Conservation (phyloP, 2,797 vertebrate species). For the Pempheris klunzingeri region DNA sequence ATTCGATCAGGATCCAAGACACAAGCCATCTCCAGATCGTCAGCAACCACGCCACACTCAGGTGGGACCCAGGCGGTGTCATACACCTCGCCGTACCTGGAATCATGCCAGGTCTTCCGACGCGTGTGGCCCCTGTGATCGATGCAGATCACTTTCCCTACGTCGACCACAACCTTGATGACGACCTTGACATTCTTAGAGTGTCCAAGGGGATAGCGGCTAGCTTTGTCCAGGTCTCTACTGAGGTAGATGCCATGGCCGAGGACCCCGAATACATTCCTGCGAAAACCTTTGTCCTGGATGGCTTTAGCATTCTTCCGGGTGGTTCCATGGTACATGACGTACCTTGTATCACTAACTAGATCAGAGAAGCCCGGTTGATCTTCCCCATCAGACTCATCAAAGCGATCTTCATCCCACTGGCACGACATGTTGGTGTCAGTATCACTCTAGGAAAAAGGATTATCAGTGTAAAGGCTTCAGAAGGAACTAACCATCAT, state of each 20-base stretch:
- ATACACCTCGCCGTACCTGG: rapidly evolving
- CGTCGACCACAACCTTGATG: constrained; percentile 59
- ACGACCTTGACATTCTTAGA: constrained; percentile 45
- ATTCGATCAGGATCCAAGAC: constrained; percentile 75
- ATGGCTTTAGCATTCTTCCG: constrained; percentile 26
- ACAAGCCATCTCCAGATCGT: constrained; percentile 73
- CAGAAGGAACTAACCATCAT: neutral
- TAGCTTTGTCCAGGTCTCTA: constrained; percentile 78
- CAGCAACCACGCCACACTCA: constrained; percentile 59
- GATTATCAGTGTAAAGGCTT: neutral
- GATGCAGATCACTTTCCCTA: constrained; percentile 78
- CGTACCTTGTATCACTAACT: neutral
- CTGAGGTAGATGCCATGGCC: constrained; percentile 81
- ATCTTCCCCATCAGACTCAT: rapidly evolving
- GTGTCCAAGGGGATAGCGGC: constrained; percentile 51
- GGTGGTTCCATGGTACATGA: constrained; percentile 82
- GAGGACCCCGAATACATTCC: constrained; percentile 72
- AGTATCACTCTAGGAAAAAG: neutral
- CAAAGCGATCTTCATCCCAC: constrained; percentile 70
- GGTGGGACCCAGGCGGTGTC: constrained; percentile 83
- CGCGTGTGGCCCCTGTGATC: constrained; percentile 24
- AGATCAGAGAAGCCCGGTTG: neutral
- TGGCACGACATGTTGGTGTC: neutral
- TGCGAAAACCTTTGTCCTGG: neutral
- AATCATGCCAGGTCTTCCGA: constrained; percentile 66